Evolutionary conservation across 37 sponge, comb jelly and placozoan genomes (phyloP), one percentile per base, ranked within the genome.

Genomic region (Halichondria panicea): DNA sequence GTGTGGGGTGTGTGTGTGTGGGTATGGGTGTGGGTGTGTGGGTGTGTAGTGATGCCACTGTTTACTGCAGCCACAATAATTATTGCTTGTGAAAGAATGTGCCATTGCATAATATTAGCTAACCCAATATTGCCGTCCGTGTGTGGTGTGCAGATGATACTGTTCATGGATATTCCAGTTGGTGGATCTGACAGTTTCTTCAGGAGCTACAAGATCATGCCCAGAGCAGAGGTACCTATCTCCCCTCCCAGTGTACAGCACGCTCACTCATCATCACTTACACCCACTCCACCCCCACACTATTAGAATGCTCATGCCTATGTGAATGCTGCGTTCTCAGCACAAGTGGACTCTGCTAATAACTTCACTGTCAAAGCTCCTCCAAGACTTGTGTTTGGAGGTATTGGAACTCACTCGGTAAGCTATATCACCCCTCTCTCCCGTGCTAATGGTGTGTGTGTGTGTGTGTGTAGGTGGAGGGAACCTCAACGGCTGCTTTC

Each of bases 221-320:
- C 90, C 15, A 48, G 90, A 45, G 53, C 74, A 28, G 72, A 85
- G 74, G 86, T 85, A 53, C n/a, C n/a, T n/a, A n/a, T n/a, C n/a
- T n/a, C n/a, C n/a, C n/a, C n/a, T n/a, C n/a, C n/a, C 52, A 48
- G 52, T 48, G 52, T 11, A 15, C 52, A 11, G 15, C 52, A 48
- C 52, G 13, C 52, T 48, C 52, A n/a, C 52, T 15, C 52, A 18
- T 15, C 11, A 18, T 48, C 11, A 48, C 52, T 48, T 11, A 48
- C 13, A 48, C 52, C 52, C 52, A 48, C 15, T 48, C 13, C 13
- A 15, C 52, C 52, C 11, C 11, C 52, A 48, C 52, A 48, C 52
- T 56, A 0, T 41, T 59, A 83, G 90, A 84, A 89, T 70, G 75
- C 90, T 33, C 84, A 84, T 72, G 90, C 90, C 18, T 89, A 80